Evolutionary conservation across 2,797 vertebrate species (phyloP).

Genomic region (Protosalanx chinensis): DNA sequence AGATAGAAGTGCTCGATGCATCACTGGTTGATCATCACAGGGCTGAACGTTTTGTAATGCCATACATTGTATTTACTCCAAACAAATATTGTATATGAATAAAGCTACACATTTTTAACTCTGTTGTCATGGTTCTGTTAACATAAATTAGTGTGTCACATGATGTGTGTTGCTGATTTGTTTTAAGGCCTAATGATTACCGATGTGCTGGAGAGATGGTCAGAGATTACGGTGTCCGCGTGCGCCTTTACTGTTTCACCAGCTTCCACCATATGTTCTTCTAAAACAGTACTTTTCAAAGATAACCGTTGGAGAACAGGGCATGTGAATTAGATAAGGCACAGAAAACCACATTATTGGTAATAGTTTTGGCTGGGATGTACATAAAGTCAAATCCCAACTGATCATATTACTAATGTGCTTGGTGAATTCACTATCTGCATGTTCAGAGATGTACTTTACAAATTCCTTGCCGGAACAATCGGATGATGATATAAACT

Average conservation of each 20-base stretch:
- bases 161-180: background rate
- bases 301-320: background rate
- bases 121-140: conserved; percentile 1
- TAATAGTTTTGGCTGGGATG: no score
- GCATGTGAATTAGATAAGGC: background rate
- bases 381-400: no score
- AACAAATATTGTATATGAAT: conserved; percentile 18
- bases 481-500: background rate
- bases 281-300: background rate
- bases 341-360: background rate
- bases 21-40: conserved; percentile 60
- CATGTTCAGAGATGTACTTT: background rate
- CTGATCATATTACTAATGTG: no score
- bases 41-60: conserved; percentile 9
- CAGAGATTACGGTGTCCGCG: background rate
- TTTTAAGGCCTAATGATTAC: background rate
- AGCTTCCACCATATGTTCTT: background rate
- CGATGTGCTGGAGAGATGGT: background rate
- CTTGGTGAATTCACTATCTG: background rate
- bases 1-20: conserved; percentile 37
- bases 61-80: conserved; percentile 8
- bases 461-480: background rate
- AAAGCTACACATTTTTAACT: background rate
- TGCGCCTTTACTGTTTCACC: background rate
- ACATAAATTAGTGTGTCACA: background rate